Evolutionary conservation across 1,140 invertebrate species (phyloP), one percentile per base, ranked within the genome.

Genomic region (Pseudomyrmex gracilis): DNA sequence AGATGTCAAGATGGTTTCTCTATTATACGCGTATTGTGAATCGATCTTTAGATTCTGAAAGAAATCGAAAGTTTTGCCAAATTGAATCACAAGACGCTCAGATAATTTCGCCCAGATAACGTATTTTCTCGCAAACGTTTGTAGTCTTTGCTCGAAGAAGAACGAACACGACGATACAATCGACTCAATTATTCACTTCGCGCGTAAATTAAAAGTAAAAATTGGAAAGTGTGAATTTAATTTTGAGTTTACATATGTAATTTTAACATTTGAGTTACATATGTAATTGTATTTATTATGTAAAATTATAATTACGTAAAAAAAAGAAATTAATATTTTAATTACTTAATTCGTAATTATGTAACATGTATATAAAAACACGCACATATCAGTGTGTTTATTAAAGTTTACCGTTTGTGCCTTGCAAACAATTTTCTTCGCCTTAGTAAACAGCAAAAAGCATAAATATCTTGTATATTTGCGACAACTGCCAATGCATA

Each of bases 41-140:
- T 57, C n/a, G 24, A 68, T 34, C 43, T 57, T 68, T 78, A 67
- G 10, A 24, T 47, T 45, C 13, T 17, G 17, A 67, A 55, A 55
- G 51, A n/a, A 64, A 12, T 24, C 13, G 55, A 77, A 76, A 20
- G n/a, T 34, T 5, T 74, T 15, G 8, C 15, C 57, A 77, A 77
- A 7, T 10, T 5, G 17, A 67, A 55, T 1, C 34, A 9, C 3
- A 8, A 64, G 51, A 64, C 13, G 2, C 9, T 9, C 45, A 13
- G 60, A 60, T 8, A n/a, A n/a, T n/a, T n/a, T 60, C 4, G 4
- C 34, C 0, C 34, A 73, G 34, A 73, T 10, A 60, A 60, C 20
- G 13, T 5, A 12, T 22, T 45, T 24, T 57, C 58, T 7, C 17
- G 43, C 34, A 1, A 34, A 57, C 20, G 58, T n/a, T 15, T 57